Evolutionary conservation across 2,113 vertebrate genomes (phyloP), one percentile per base, ranked within the genome.

Genomic region (Xiphophorus maculatus): DNA sequence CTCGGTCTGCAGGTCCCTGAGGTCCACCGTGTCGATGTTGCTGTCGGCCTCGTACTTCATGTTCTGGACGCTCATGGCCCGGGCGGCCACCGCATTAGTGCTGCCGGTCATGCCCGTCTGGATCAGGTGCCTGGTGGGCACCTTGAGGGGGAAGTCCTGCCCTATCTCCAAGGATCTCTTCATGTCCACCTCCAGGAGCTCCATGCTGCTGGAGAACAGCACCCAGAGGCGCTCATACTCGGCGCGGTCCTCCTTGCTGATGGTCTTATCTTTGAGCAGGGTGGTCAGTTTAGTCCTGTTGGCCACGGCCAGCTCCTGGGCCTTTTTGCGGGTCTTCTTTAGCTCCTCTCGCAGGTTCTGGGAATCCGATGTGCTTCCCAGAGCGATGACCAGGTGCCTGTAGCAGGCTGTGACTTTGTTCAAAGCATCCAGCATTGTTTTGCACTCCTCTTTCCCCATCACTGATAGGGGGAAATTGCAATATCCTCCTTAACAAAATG

Each of bases 221-320:
- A 98, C 98, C 98, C 98, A 99, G 27, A 99, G 94, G 63, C 97
- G 95, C 94, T 99, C 97, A 48, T 98, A 97, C 88, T 99, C 98
- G 2, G 92, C 87, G 54, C 96, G 95, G 73, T 99, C 97, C 51
- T 98, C 97, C 12, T 95, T 94, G 80, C 93, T 95, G 87, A 96
- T 90, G 73, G 42, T 87, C 81, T 95, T 96, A 91, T 98, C 96
- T 85, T 96, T 96, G 42, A 99, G 93, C 29, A 96, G 91, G 19
- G 94, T 84, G 6, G 97, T 98, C 69, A 99, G 94, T 85, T 93
- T 95, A 84, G 93, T 94, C 79, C 96, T 93, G 85, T 96, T 95
- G 77, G 96, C 95, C 78, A 94, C 94, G 0, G 97, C 97, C 40
- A 99, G 91, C 87, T 97, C 96, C 86, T 97, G 98, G 1, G 98